Evolutionary conservation across 2,888 invertebrate species (phyloP), one percentile per base, ranked within the genome.

Genomic region (Andrena camellia): DNA sequence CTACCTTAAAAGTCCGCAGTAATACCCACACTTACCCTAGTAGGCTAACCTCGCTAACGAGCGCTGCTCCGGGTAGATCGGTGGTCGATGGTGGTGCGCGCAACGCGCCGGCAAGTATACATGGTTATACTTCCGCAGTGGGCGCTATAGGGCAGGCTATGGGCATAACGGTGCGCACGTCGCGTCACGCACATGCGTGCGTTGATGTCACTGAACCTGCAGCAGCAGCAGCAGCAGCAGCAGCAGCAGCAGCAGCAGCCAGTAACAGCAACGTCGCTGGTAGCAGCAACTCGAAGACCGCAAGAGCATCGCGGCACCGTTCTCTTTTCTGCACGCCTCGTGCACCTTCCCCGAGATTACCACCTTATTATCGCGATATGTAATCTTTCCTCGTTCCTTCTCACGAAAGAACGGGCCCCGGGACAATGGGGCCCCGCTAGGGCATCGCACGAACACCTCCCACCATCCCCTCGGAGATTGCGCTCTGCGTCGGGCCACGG

Each of bases 161-260:
- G 91, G 89, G 89, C 86, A 94, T 94, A 94, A 94, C 94, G 94
- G 94, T 93, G 92, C 91, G 90, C 90, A 71, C 86, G 86, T 86
- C 87, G 90, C 93, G 93, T 94, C 94, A 94, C 93, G 94, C 93
- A 94, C 91, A 89, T 91, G 92, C 92, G 92, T 92, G 90, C 91
- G 90, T 75, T 90, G 91, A 93, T 94, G 94, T 94, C 93, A 94
- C 94, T 94, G 94, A 94, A 94, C 94, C 90, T 94, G 91, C 81
- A 74, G 57, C 84, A 76, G 67, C 80, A 64, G 31, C 86, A 72
- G 66, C 75, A 75, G 57, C 77, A 68, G 35, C 75, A 67, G 64
- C 78, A 63, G 35, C 71, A n/a, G n/a, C n/a, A 70, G 59, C 78
- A 78, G 63, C 75, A 72, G 52, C 63, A 75, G 26, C 50, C 85